Evolutionary conservation across 1,140 invertebrate genomes (phyloP), one percentile per base, ranked within the genome.

Genomic region (Papilio polytes): DNA sequence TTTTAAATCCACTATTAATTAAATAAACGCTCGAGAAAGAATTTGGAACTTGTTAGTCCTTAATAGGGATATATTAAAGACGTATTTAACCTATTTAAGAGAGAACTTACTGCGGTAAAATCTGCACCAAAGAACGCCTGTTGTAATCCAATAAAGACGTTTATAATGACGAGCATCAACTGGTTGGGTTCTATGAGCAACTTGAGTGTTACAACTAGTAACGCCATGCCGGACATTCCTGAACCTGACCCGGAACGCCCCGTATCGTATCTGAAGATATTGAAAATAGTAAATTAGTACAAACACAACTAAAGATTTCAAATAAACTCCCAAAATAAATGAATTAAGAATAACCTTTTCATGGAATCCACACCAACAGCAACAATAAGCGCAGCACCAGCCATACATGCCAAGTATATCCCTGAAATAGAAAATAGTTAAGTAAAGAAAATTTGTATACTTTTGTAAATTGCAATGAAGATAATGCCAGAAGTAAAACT

Each of bases 51-150:
- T 53, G 15, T 18, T 18, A 53, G 48, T 26, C 46, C 66, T n/a
- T 3, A 36, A 53, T 18, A 53, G 3, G n/a, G 7, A 53, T 15
- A 6, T n/a, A 53, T 44, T 59, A 41, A 70, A 70, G 6, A 76
- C 56, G 59, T 26, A 59, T 7, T 73, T 74, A 2, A 53, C 36
- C 59, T 41, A 73, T 36, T 41, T 41, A 72, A 26, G 10, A 26
- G 2, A 66, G 18, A 36, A 95, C 96, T 95, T 95, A 98, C 98
- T 80, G 97, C 97, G 22, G 98, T 99, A 84, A 97, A 99, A 91
- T 99, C 98, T 15, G 98, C 98, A 12, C 97, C 97, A 59, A 99
- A 96, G 92, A 99, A 99, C 0, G 98, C 98, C 94, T 99, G 98
- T 90, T 99, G 98, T 46, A 98, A 95, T 0, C 98, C 98, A 85